Evolutionary conservation across 2,888 invertebrate species (phyloP).

Genomic region (Chymomyza fuscimana): DNA sequence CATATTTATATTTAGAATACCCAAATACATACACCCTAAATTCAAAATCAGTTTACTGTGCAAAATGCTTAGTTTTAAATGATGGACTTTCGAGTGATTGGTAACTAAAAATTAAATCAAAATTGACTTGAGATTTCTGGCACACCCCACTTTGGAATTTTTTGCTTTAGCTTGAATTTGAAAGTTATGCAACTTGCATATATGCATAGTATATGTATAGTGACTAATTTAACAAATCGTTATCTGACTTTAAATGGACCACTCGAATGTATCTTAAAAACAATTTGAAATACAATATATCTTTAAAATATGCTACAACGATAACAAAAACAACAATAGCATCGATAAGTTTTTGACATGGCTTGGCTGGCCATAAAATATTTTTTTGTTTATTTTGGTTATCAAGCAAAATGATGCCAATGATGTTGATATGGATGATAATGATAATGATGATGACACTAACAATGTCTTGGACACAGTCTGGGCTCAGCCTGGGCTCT

Average conservation of each 20-base stretch:
- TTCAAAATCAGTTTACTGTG: too few species aligned
- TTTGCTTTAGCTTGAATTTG: not conserved
- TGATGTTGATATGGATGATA: not conserved
- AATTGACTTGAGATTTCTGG: too few species aligned
- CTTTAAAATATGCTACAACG: conserved; percentile 3
- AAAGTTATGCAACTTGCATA: not conserved
- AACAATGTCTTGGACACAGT: not conserved
- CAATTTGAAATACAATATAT: conserved; percentile 52
- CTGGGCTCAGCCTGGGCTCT: not conserved
- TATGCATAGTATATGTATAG: too few species aligned
- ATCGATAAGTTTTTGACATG: not conserved
- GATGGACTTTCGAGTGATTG: too few species aligned
- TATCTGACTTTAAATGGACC: conserved; percentile 63
- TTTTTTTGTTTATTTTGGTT: conserved; percentile 22
- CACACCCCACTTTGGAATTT: not conserved
- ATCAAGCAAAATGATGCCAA: not conserved
- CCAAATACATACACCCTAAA: too few species aligned
- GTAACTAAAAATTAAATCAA: too few species aligned
- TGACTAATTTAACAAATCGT: conserved; percentile 52
- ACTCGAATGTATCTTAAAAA: conserved; percentile 54
- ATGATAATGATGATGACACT: not conserved
- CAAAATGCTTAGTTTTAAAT: too few species aligned
- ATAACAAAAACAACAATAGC: conserved; percentile 35
- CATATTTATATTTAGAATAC: too few species aligned
- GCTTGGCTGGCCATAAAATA: conserved; percentile 41